A percentile compares a stretch with the other conserved stretches of the same genome.
Conservation (phyloP, 2,113 vertebrate species). For the Abramis brama region DNA sequence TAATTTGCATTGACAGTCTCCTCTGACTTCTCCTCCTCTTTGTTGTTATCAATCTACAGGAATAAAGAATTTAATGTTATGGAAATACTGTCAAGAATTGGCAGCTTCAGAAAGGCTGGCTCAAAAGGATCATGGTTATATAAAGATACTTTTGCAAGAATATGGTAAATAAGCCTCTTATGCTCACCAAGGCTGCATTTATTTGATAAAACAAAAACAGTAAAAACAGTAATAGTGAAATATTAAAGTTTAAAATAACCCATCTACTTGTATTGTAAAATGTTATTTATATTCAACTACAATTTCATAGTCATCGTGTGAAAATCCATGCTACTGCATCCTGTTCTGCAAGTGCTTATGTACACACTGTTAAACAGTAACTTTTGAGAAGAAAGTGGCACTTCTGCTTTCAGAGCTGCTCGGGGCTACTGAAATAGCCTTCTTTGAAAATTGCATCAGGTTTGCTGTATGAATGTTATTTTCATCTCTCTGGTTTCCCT, state of each 20-base stretch:
- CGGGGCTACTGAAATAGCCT: too few species aligned
- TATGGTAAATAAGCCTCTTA: neutral
- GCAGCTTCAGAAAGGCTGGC: neutral
- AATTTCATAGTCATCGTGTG: neutral
- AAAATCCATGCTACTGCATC: neutral
- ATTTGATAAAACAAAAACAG: neutral
- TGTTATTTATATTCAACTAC: neutral
- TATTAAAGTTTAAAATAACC: neutral
- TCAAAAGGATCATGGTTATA: neutral
- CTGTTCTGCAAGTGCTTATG: neutral
- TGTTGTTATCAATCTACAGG: slow-evolving; percentile 60
- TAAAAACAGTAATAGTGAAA: neutral
- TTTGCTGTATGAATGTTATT: too few species aligned
- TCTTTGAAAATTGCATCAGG: too few species aligned
- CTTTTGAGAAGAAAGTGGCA: neutral
- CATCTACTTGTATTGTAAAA: neutral
- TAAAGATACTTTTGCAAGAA: neutral
- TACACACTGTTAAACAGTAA: neutral
- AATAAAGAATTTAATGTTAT: neutral
- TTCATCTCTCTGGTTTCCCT: neutral
- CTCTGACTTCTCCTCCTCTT: slow-evolving; percentile 28
- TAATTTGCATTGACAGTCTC: slow-evolving; percentile 44
- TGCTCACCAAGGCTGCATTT: neutral
- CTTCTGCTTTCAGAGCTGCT: too few species aligned
- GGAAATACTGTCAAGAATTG: neutral